Evolutionary conservation across 1,140 invertebrate genomes (phyloP).

Genomic region (Ceratosolen solmsi): DNA sequence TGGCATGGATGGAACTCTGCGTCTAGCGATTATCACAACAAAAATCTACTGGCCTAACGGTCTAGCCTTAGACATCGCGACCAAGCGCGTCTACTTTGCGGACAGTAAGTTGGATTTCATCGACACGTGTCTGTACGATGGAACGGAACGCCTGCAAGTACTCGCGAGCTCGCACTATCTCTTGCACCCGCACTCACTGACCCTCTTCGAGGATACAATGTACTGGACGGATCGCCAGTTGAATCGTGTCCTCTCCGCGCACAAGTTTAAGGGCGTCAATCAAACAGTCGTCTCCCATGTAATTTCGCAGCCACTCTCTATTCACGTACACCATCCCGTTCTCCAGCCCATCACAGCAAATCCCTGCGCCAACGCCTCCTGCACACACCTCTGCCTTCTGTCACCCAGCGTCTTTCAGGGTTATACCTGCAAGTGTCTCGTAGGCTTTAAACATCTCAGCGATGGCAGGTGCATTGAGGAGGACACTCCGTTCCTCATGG

Average conservation of each 20-base stretch:
- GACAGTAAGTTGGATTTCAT: conserved; percentile 99
- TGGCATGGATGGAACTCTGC: conserved; percentile 94
- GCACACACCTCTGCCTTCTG: conserved; percentile 93
- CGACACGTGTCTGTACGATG: conserved; percentile 98
- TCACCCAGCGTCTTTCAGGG: conserved; percentile 80
- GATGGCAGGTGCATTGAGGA: conserved; percentile 87
- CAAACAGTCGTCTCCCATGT: conserved; percentile 94
- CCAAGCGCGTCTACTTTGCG: conserved; percentile 95
- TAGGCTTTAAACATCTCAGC: conserved; percentile 83
- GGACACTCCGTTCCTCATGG: conserved; percentile 91
- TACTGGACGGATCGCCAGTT: conserved; percentile 98
- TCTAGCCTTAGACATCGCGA: conserved; percentile 94
- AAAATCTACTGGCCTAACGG: conserved; percentile 99
- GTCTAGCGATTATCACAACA: conserved; percentile 91
- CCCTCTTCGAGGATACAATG: conserved; percentile 92
- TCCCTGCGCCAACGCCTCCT: conserved; percentile 86
- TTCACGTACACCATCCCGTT: conserved; percentile 94
- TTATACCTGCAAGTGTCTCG: conserved; percentile 92
- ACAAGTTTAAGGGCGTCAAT: conserved; percentile 93
- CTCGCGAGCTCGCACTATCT: conserved; percentile 91
- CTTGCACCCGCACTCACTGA: conserved; percentile 95
- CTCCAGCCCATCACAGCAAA: conserved; percentile 90
- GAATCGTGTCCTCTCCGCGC: conserved; percentile 89
- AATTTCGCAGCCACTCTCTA: conserved; percentile 94
- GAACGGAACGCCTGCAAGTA: conserved; percentile 89